A percentile compares a stretch with the other conserved stretches of the same genome.
phyloP scores from a whole-genome alignment of 2,888 invertebrate species.

The Falcaria lacertinaria region DNA sequence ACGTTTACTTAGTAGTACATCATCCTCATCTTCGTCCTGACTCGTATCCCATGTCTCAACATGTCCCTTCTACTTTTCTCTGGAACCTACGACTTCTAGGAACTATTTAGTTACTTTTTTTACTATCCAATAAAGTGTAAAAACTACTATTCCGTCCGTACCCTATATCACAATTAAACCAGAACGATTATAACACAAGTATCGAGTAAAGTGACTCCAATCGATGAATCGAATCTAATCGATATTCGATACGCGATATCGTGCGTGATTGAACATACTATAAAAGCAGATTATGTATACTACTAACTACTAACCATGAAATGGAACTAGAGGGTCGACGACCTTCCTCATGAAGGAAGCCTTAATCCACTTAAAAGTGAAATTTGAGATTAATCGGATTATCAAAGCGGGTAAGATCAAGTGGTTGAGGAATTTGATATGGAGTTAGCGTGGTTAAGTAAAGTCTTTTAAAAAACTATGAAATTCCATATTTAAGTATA shows the following conservation, averaged over 20 bases:
- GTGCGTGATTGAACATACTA: neutral
- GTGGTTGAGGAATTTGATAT: neutral
- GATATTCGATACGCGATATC: neutral
- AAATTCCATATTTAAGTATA: too few relatives aligned
- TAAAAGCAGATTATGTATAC: conserved; percentile 1
- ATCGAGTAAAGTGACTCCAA: neutral
- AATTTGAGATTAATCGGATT: neutral
- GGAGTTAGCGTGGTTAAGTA: too few relatives aligned
- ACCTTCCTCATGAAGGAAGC: neutral
- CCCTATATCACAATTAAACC: neutral
- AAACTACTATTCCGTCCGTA: too few relatives aligned
- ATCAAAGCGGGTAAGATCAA: too few relatives aligned
- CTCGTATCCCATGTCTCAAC: too few relatives aligned
- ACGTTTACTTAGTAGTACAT: neutral
- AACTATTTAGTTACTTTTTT: too few relatives aligned
- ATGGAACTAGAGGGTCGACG: neutral
- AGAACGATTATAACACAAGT: neutral
- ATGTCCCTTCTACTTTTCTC: too few relatives aligned
- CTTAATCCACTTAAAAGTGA: neutral
- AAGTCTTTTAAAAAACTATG: too few relatives aligned
- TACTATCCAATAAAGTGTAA: too few relatives aligned
- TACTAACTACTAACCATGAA: too few relatives aligned
- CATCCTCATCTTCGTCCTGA: too few relatives aligned
- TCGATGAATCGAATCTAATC: neutral
- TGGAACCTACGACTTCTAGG: too few relatives aligned